Percentiles rank a stretch among this genome's conserved stretches.
Conservation (phyloP, 92 coral and sea anemone genomes). For the Epizoanthus ramosus region DNA sequence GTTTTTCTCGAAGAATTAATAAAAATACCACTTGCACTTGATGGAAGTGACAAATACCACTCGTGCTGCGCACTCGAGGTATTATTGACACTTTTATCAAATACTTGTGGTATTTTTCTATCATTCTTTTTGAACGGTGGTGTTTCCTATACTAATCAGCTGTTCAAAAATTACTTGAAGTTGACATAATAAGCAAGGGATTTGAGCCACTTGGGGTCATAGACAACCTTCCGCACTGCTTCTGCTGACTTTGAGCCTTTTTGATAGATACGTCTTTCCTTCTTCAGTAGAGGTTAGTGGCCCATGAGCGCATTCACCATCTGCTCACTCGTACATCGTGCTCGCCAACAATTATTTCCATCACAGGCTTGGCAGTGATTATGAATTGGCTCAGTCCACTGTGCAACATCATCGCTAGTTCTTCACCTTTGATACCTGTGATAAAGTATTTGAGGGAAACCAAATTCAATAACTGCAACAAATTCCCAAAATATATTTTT, state of each 20-base stretch:
- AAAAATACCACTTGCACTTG: too few relatives aligned
- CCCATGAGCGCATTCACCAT: not conserved
- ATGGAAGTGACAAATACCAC: too few relatives aligned
- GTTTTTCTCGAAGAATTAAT: too few relatives aligned
- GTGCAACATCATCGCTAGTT: slow-evolving; percentile 44
- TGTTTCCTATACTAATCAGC: too few relatives aligned
- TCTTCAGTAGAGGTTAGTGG: not conserved
- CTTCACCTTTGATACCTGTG: slow-evolving; percentile 58
- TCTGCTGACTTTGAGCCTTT: not conserved
- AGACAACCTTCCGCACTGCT: not conserved
- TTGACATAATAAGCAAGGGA: not conserved
- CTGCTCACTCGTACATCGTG: not conserved
- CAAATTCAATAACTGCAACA: too few relatives aligned
- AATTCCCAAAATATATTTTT: too few relatives aligned
- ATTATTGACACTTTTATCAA: too few relatives aligned
- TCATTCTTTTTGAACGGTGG: too few relatives aligned
- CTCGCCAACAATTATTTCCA: too few relatives aligned
- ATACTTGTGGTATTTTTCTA: too few relatives aligned
- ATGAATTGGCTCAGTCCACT: slow-evolving; percentile 56
- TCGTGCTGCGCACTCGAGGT: too few relatives aligned
- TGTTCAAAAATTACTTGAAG: not conserved
- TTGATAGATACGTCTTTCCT: not conserved
- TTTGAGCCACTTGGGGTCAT: not conserved
- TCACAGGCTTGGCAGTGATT: slow-evolving; percentile 55
- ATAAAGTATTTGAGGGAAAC: too few relatives aligned